phyloP scores from a whole-genome alignment of 2,888 invertebrate genomes.

The Caenorhabditis becei region DNA sequence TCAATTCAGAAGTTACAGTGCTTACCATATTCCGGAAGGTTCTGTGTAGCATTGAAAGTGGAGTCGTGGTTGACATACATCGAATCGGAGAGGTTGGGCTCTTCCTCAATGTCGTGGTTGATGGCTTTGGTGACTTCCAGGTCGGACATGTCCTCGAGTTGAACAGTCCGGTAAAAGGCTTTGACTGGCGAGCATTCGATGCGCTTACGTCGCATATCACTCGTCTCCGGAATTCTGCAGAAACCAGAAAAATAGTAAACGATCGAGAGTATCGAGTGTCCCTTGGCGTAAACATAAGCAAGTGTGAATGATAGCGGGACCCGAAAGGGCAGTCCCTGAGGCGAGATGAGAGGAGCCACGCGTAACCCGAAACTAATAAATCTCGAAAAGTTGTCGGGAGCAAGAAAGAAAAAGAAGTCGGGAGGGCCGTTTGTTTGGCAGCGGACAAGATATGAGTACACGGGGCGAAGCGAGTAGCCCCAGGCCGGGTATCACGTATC shows the following conservation, averaged over 20 bases:
- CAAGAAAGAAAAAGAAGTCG: conserved; percentile 21
- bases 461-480: conserved; percentile 18
- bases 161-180: conserved; percentile 69
- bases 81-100: conserved; percentile 68
- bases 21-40: conserved; percentile 69
- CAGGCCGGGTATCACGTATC: conserved; percentile 55
- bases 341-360: conserved; percentile 22
- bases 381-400: conserved; percentile 48
- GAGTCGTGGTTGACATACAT: conserved; percentile 72
- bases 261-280: conserved; percentile 42
- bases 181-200: conserved; percentile 69
- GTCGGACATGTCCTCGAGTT: conserved; percentile 68
- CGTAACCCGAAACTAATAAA: conserved; percentile 56
- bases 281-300: conserved; percentile 18
- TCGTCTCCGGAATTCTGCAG: conserved; percentile 50
- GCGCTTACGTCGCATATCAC: conserved; percentile 57
- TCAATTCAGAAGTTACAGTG: neutral
- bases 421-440: conserved; percentile 49
- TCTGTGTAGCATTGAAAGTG: conserved; percentile 39
- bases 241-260: conserved; percentile 15
- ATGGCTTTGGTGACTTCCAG: conserved; percentile 65
- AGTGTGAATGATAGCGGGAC: conserved; percentile 27
- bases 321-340: conserved; percentile 37
- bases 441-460: conserved; percentile 46
- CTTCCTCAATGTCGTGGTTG: conserved; percentile 60